These are phyloP conservation scores for Tribolium freemani DNA, from an alignment of 2,888 invertebrate species.

Conservation along the genomic window DNA sequence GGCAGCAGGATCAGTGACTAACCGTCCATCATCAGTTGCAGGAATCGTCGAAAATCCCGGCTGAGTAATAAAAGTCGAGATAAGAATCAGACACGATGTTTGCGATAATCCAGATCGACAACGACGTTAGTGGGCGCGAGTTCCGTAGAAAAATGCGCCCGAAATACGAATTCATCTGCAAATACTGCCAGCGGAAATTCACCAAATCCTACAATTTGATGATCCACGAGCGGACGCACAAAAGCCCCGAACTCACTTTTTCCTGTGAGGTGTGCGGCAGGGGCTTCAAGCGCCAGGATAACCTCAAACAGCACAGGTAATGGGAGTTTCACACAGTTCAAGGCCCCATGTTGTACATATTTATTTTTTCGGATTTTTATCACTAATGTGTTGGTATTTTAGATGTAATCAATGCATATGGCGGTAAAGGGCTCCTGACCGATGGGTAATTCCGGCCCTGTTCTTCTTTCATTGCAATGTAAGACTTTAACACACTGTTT, in stretches of 20 bases:
- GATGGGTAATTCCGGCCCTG: slow-evolving; percentile 67
- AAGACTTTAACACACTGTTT: slow-evolving; percentile 60
- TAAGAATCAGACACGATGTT: slow-evolving; percentile 77
- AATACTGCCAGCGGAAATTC: slow-evolving; percentile 97
- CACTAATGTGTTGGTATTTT: slow-evolving; percentile 71
- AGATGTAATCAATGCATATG: slow-evolving; percentile 91
- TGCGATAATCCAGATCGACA: slow-evolving; percentile 91
- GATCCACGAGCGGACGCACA: slow-evolving; percentile 98
- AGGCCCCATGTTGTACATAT: slow-evolving; percentile 4
- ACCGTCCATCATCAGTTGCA: slow-evolving; percentile 14
- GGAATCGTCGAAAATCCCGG: slow-evolving; percentile 36
- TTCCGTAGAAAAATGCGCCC: slow-evolving; percentile 90
- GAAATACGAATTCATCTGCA: slow-evolving; percentile 98
- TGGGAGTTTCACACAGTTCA: not conserved
- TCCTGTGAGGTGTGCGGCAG: slow-evolving; percentile 98
- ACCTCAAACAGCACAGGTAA: slow-evolving; percentile 94
- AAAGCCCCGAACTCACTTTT: slow-evolving; percentile 95
- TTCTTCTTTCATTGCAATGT: slow-evolving; percentile 65
- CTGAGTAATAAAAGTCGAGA: slow-evolving; percentile 45
- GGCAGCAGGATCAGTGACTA: slow-evolving; percentile 12
- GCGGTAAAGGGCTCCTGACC: slow-evolving; percentile 77
- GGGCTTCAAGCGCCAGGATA: slow-evolving; percentile 98
- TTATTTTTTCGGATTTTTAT: slow-evolving; percentile 24
- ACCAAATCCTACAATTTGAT: slow-evolving; percentile 98
- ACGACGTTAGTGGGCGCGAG: slow-evolving; percentile 88